Conservation (phyloP, 2,113 vertebrate species). For the Abramis brama region DNA sequence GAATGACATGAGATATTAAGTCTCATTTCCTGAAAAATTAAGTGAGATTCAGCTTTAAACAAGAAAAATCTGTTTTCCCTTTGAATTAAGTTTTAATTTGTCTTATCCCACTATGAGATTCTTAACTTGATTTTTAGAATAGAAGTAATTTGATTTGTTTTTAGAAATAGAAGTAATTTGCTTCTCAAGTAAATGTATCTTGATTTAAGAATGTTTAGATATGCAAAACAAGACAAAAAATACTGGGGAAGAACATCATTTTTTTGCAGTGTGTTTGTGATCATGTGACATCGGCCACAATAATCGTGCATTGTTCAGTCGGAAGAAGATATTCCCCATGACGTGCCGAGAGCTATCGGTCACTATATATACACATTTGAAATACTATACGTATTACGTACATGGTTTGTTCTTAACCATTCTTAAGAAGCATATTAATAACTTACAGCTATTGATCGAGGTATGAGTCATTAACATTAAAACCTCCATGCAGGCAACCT, state of each 20-base stretch:
- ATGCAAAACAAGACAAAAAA: too few species aligned
- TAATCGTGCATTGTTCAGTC: neutral
- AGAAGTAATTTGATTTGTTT: too few species aligned
- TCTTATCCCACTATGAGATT: too few species aligned
- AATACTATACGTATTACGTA: neutral
- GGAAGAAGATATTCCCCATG: neutral
- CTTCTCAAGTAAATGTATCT: neutral
- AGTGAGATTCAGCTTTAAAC: too few species aligned
- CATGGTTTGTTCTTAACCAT: too few species aligned
- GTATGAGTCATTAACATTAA: neutral
- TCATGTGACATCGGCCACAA: neutral
- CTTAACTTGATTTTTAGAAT: too few species aligned
- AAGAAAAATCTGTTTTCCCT: too few species aligned
- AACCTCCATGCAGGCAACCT: neutral
- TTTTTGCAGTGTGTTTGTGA: neutral
- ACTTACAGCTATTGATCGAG: slow-evolving; percentile 1
- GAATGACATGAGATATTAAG: too few species aligned
- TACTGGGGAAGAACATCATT: too few species aligned
- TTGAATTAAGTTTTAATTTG: too few species aligned
- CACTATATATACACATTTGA: neutral
- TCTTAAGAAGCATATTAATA: neutral
- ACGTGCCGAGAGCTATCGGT: neutral
- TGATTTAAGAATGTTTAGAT: neutral
- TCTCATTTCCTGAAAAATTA: too few species aligned
- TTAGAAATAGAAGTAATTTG: too few species aligned